A percentile compares a stretch with the other conserved stretches of the same genome.
These are phyloP conservation scores for Tricholauxania praeusta DNA, from an alignment of 2,888 invertebrate species.

Conservation along the genomic window DNA sequence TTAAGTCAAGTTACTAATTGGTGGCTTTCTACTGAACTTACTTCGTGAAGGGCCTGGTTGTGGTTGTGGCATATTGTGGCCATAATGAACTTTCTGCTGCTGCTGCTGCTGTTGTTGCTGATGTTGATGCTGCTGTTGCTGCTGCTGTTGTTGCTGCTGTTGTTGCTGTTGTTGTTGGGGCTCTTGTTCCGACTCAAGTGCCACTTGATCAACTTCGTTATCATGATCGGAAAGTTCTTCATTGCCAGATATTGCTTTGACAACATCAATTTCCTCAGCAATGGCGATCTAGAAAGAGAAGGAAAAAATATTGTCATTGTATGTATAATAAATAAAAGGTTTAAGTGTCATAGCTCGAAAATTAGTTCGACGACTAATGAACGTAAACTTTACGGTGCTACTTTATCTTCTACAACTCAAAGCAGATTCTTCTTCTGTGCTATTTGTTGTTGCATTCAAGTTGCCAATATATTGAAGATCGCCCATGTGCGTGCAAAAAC, in stretches of 20 bases:
- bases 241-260: constrained; percentile 72
- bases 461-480: neutral
- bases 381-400: too few relatives aligned
- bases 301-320: neutral
- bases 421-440: too few relatives aligned
- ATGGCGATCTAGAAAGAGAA: constrained; percentile 59
- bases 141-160: constrained; percentile 60
- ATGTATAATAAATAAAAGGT: too few relatives aligned
- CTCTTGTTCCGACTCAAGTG: constrained; percentile 80
- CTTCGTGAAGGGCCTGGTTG: constrained; percentile 61
- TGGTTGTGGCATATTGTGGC: constrained; percentile 64
- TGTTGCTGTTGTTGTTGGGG: constrained; percentile 55
- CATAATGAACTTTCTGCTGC: constrained; percentile 63
- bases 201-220: constrained; percentile 78
- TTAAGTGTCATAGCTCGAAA: too few relatives aligned
- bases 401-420: too few relatives aligned
- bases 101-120: constrained; percentile 53
- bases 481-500: too few relatives aligned
- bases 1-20: neutral
- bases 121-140: constrained; percentile 67
- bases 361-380: too few relatives aligned
- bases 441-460: neutral
- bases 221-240: constrained; percentile 71
- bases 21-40: constrained; percentile 47
- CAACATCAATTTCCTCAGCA: constrained; percentile 75